Evolutionary conservation across 2,888 invertebrate species (phyloP), one percentile per base, ranked within the genome.

Genomic region (Pheosia gnoma): DNA sequence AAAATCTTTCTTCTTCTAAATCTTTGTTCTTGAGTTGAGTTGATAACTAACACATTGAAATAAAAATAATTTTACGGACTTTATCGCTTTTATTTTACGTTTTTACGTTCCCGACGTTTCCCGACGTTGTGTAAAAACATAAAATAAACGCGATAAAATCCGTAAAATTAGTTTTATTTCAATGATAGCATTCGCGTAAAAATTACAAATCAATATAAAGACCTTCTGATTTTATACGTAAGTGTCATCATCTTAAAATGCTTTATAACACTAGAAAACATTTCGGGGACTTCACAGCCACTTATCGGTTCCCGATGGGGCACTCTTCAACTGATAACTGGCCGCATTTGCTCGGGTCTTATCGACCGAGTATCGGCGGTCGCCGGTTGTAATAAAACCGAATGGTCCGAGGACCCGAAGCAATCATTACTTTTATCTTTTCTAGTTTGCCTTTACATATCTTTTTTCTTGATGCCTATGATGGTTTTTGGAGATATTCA

Each of bases 361-460:
- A 78, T 79, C 78, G 70, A 62, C 61, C 67, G 62, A 52, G 70
- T 72, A 77, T 78, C 82, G 76, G 65, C 73, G 73, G 80, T 81
- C 79, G 72, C 63, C 77, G 77, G 80, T 81, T 80, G 75, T 80
- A 84, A 86, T 88, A 88, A 88, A 88, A 87, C 77, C 63, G 72
- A 83, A 85, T 79, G 82, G 72, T 74, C 66, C 66, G 65, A 74
- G 71, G 62, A 70, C 70, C 76, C 72, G 72, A 65, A 67, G 61
- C 72, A 70, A 82, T 81, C 76, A 83, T 86, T 83, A 81, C 82
- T 86, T 83, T 86, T 87, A 87, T 87, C 86, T 86, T 66, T 59
- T 66, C 61, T 57, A 67, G 66, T 78, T 76, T 68, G 58, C 60
- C 62, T 62, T 53, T 64, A 67, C 67, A 63, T 68, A 63, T 25